These are phyloP conservation scores for Pogonophryne albipinna DNA, from an alignment of 2,797 vertebrate genomes.

Conservation along the genomic window DNA sequence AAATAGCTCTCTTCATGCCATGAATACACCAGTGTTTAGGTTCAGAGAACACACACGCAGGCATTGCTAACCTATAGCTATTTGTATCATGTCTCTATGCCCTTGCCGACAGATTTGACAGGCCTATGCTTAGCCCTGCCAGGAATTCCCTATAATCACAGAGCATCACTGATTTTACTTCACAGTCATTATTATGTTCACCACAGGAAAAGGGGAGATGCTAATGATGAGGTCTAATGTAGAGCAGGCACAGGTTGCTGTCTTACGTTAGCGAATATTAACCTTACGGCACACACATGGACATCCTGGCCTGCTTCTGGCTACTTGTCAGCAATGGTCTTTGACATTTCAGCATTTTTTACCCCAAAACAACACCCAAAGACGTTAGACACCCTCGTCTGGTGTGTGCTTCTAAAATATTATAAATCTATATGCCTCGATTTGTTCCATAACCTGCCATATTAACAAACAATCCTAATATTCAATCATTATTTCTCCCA, in stretches of 20 bases:
- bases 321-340: slow-evolving; percentile 18
- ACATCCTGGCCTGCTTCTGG: slow-evolving; percentile 20
- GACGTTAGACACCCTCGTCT: too few relatives aligned
- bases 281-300: slow-evolving; percentile 2
- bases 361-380: slow-evolving; percentile 13
- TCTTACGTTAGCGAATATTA: not conserved
- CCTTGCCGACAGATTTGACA: slow-evolving; percentile 41
- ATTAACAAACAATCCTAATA: too few relatives aligned
- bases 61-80: slow-evolving; percentile 41
- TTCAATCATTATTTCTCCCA: too few relatives aligned
- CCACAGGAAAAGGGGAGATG: slow-evolving; percentile 17
- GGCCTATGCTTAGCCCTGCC: slow-evolving; percentile 37
- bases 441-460: too few relatives aligned
- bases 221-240: slow-evolving; percentile 38
- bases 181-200: slow-evolving; percentile 41
- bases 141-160: slow-evolving; percentile 60
- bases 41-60: slow-evolving; percentile 15
- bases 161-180: slow-evolving; percentile 59
- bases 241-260: slow-evolving; percentile 31
- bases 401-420: too few relatives aligned
- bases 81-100: slow-evolving; percentile 41
- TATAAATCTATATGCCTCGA: too few relatives aligned
- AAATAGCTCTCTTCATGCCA: not conserved
- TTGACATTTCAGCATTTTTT: slow-evolving; percentile 43
- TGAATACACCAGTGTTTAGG: slow-evolving; percentile 1